Evolutionary conservation across 1,140 invertebrate genomes (phyloP).

Genomic region (Propsilocerus akamusi): DNA sequence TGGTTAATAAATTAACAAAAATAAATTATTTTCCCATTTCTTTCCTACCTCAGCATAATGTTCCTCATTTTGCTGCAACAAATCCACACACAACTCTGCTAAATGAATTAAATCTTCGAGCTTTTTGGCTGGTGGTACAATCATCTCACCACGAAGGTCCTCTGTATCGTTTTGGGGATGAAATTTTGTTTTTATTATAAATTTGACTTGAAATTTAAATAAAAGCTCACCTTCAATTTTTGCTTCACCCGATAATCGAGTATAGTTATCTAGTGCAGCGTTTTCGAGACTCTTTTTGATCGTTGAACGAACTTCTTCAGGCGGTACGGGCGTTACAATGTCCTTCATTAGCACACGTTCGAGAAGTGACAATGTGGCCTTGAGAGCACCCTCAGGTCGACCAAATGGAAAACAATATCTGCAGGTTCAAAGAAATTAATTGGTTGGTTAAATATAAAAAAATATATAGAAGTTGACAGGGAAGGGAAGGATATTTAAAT

Average conservation of each 20-base stretch:
- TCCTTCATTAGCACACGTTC: constrained; percentile 99
- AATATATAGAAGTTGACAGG: neutral
- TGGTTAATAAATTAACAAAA: too few species aligned
- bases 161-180: constrained; percentile 28
- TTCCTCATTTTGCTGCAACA: constrained; percentile 97
- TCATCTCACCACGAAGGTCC: constrained; percentile 63
- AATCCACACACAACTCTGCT: constrained; percentile 93
- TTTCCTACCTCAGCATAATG: constrained; percentile 94
- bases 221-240: constrained; percentile 77
- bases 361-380: constrained; percentile 86
- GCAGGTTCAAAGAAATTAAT: constrained; percentile 9
- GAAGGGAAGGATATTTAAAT: neutral
- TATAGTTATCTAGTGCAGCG: constrained; percentile 95
- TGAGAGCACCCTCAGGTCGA: constrained; percentile 89
- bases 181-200: neutral
- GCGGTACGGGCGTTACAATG: constrained; percentile 89
- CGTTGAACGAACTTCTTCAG: constrained; percentile 87
- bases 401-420: constrained; percentile 98
- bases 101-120: constrained; percentile 93
- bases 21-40: too few species aligned
- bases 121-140: constrained; percentile 68
- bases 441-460: neutral
- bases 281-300: constrained; percentile 96
- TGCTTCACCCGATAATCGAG: constrained; percentile 85
- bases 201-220: neutral